Conservation (phyloP, 92 coral and sea anemone genomes). For the Actinernus sp. region DNA sequence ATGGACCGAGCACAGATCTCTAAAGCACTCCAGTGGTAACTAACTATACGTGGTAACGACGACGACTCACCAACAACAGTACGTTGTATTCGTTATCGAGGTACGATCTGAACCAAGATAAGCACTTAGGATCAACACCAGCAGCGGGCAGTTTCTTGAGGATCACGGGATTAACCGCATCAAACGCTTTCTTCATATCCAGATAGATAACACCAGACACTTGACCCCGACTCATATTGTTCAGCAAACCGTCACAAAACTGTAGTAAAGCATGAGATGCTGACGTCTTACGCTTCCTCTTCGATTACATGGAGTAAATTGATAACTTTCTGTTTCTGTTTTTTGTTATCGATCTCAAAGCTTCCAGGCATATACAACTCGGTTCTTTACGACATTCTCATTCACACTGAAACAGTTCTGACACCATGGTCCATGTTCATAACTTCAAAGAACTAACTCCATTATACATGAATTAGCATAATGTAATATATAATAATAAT, state of each 20-base stretch:
- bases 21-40: conserved; percentile 18
- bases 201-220: conserved; percentile 22
- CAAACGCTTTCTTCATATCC: conserved; percentile 18
- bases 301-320: too few species aligned
- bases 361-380: too few species aligned
- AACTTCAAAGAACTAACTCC: too few species aligned
- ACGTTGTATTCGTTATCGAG: conserved; percentile 5
- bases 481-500: too few species aligned
- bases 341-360: too few species aligned
- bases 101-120: conserved; percentile 17
- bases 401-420: too few species aligned
- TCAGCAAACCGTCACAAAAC: conserved; percentile 13
- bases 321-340: too few species aligned
- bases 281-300: too few species aligned
- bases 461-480: too few species aligned
- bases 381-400: too few species aligned
- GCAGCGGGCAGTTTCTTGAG: conserved; percentile 5
- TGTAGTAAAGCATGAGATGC: conserved; percentile 22
- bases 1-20: conserved; percentile 18
- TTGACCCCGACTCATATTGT: conserved; percentile 17
- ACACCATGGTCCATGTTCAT: too few species aligned
- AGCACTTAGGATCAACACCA: conserved; percentile 9
- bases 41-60: conserved; percentile 7
- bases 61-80: conserved; percentile 17
- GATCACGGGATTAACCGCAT: conserved; percentile 4